Evolutionary conservation across 2,797 vertebrate species (phyloP).

Genomic region (Galago senegalensis): DNA sequence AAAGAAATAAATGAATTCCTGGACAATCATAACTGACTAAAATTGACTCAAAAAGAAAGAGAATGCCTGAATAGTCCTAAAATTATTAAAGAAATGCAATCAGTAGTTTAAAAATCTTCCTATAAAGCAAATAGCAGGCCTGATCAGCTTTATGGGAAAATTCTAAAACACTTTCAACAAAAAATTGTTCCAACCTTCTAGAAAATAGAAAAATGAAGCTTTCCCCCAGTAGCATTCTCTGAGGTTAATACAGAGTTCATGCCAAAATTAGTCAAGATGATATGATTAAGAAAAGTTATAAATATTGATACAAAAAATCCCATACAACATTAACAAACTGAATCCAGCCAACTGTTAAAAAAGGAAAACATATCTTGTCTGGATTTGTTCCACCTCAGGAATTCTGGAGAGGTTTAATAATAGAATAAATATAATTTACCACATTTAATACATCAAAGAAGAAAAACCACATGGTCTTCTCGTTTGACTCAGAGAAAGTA

Average conservation of each 20-base stretch:
- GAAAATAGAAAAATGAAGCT: neutral
- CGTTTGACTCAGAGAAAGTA: slow-evolving; percentile 10
- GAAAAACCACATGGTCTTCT: slow-evolving; percentile 46
- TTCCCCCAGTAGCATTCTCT: neutral
- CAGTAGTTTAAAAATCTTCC: neutral
- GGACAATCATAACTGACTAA: neutral
- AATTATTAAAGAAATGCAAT: neutral
- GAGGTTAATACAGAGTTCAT: neutral
- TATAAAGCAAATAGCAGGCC: neutral
- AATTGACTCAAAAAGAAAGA: slow-evolving; percentile 46
- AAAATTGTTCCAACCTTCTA: neutral
- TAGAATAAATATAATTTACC: neutral
- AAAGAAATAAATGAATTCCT: neutral
- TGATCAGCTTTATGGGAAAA: slow-evolving; percentile 6
- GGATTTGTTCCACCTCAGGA: slow-evolving; percentile 6
- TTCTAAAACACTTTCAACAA: neutral
- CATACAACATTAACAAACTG: neutral
- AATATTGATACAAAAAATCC: neutral
- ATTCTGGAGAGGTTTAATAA: neutral
- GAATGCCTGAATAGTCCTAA: neutral
- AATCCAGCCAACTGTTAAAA: neutral
- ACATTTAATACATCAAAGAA: neutral
- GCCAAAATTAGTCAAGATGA: neutral
- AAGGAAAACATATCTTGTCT: neutral
- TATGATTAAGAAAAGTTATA: neutral